phyloP scores from a whole-genome alignment of 2,888 invertebrate species.

The Trypoxylon attenuatum region DNA sequence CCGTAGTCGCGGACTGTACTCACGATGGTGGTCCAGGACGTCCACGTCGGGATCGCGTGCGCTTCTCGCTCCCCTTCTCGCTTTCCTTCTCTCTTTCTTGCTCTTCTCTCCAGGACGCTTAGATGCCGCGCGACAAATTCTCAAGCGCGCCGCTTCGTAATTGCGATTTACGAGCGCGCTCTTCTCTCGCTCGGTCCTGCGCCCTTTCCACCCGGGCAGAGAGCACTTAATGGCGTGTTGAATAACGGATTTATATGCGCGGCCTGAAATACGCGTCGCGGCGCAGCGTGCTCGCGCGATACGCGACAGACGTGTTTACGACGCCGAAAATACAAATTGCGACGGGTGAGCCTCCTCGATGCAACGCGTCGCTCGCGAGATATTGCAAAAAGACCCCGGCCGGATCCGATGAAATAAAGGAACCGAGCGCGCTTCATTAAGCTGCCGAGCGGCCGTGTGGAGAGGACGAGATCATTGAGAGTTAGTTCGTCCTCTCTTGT shows the following conservation, averaged over 20 bases:
- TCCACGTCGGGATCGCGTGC: conserved; percentile 41
- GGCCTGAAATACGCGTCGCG: conserved; percentile 63
- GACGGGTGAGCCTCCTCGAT: conserved; percentile 8
- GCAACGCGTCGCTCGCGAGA: no score
- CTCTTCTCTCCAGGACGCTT: conserved; percentile 51
- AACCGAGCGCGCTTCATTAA: conserved; percentile 44
- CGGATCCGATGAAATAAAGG: conserved; percentile 40
- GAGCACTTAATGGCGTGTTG: conserved; percentile 73
- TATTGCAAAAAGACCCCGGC: conserved; percentile 38
- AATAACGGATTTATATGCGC: conserved; percentile 73
- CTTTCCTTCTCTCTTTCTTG: no score
- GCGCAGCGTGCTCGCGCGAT: conserved; percentile 47
- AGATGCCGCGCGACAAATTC: conserved; percentile 73
- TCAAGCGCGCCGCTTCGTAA: conserved; percentile 71
- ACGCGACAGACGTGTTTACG: conserved; percentile 65
- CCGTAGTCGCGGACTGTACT: conserved; percentile 34
- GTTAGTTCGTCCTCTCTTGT: conserved; percentile 46
- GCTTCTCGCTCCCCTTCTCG: no score
- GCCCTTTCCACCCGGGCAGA: conserved; percentile 59
- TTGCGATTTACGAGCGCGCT: conserved; percentile 70
- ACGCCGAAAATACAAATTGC: conserved; percentile 68
- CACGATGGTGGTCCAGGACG: conserved; percentile 52
- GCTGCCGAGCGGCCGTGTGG: conserved; percentile 33
- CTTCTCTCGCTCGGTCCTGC: conserved; percentile 17
- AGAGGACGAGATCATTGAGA: conserved; percentile 48